phyloP scores from a whole-genome alignment of 2,888 invertebrate species.

The Ophion ventricosus region DNA sequence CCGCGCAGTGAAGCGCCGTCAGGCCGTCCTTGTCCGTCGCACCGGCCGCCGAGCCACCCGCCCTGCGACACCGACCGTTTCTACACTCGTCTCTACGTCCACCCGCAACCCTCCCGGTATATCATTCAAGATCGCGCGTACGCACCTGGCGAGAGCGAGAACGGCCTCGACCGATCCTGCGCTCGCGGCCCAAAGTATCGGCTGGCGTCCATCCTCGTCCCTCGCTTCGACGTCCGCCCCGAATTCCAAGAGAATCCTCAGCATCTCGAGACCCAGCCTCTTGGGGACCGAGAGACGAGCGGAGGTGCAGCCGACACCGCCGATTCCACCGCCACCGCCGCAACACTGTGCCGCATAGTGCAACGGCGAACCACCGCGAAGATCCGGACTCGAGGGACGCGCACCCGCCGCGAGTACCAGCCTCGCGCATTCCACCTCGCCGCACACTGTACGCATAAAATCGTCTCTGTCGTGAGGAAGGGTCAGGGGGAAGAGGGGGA shows the following conservation, averaged over 20 bases:
- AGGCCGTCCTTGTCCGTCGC: slow-evolving; percentile 93
- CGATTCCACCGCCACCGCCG: slow-evolving; percentile 89
- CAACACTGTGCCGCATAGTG: slow-evolving; percentile 99
- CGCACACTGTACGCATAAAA: slow-evolving; percentile 89
- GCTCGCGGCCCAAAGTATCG: slow-evolving; percentile 98
- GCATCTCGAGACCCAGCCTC: slow-evolving; percentile 90
- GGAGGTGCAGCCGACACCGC: slow-evolving; percentile 87
- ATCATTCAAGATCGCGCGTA: too few relatives aligned
- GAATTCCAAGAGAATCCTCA: slow-evolving; percentile 90
- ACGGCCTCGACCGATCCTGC: slow-evolving; percentile 97
- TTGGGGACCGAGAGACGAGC: slow-evolving; percentile 81
- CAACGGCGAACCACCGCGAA: slow-evolving; percentile 96
- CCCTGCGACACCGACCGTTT: slow-evolving; percentile 70
- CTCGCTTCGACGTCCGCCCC: slow-evolving; percentile 93
- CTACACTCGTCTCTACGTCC: neutral
- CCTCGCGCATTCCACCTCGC: slow-evolving; percentile 94
- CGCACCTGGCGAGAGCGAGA: slow-evolving; percentile 90
- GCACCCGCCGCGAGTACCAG: slow-evolving; percentile 94
- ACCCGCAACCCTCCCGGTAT: too few relatives aligned
- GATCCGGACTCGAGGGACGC: slow-evolving; percentile 94
- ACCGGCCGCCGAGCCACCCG: slow-evolving; percentile 84
- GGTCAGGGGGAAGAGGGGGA: too few relatives aligned
- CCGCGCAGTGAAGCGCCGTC: slow-evolving; percentile 98
- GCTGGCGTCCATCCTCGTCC: slow-evolving; percentile 97
- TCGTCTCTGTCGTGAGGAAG: too few relatives aligned